These are phyloP conservation scores for Natrix natrix DNA, from an alignment of 2,797 vertebrate genomes.

Conservation along the genomic window DNA sequence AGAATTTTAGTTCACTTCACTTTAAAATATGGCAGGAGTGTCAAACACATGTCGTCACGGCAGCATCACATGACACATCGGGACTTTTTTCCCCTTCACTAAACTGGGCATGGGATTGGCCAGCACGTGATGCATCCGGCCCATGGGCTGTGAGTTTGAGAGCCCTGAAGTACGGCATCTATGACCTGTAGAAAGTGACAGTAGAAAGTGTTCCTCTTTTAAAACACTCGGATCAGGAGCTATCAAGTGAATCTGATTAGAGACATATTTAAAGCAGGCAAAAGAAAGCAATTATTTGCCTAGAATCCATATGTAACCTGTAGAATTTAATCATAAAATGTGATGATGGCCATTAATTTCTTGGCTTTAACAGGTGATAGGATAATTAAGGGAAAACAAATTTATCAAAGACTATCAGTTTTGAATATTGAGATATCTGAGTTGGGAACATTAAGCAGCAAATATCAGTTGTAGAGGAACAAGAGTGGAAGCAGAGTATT, in stretches of 20 bases:
- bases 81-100: too few relatives aligned
- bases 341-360: not conserved
- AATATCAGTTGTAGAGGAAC: not conserved
- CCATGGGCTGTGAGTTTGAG: too few relatives aligned
- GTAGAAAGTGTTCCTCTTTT: not conserved
- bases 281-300: not conserved
- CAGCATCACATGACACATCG: too few relatives aligned
- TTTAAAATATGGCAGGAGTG: not conserved
- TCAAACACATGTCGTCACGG: too few relatives aligned
- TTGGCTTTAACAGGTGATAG: not conserved
- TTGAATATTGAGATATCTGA: not conserved
- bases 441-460: not conserved
- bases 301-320: not conserved
- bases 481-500: not conserved
- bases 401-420: not conserved
- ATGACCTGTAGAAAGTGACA: not conserved
- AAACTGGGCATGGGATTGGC: too few relatives aligned
- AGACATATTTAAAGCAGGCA: not conserved
- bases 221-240: not conserved
- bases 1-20: not conserved
- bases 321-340: not conserved
- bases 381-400: not conserved
- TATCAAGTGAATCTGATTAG: not conserved
- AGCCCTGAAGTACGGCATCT: not conserved
- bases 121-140: too few relatives aligned